A percentile compares a stretch with the other conserved stretches of the same genome.
Conservation (phyloP, 1,140 invertebrate genomes). For the Sitobion miscanthi region DNA sequence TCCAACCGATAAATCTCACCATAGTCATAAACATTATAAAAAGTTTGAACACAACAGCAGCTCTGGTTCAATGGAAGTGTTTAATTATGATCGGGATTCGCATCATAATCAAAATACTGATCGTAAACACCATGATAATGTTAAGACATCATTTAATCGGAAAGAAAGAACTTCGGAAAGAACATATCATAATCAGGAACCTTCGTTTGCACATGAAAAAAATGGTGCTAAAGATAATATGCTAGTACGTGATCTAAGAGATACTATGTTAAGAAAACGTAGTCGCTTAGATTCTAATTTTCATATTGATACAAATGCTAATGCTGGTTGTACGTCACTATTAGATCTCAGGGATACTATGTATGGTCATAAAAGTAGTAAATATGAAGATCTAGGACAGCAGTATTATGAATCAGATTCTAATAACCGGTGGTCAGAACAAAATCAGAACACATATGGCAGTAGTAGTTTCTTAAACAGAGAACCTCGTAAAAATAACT, state of each 20-base stretch:
- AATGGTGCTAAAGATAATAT: neutral
- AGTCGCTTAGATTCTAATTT: neutral
- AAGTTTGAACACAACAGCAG: neutral
- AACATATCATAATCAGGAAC: neutral
- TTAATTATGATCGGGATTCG: neutral
- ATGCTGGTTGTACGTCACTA: neutral
- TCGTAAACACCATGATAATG: neutral
- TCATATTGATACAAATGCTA: slow-evolving; percentile 9
- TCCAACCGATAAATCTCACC: neutral
- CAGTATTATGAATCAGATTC: neutral
- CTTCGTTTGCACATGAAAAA: neutral
- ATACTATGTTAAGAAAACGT: slow-evolving; percentile 22
- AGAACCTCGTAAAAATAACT: neutral
- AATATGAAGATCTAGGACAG: neutral
- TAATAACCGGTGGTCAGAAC: neutral
- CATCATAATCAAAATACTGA: slow-evolving; percentile 13
- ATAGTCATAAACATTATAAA: neutral
- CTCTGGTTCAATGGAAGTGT: neutral
- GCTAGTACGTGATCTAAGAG: slow-evolving; percentile 30
- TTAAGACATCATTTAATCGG: neutral
- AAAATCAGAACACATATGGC: neutral
- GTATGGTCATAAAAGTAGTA: neutral
- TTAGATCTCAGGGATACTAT: slow-evolving; percentile 47
- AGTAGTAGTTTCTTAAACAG: neutral
- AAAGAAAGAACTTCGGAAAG: neutral